These are phyloP conservation scores for Premnoplex brunnescens DNA, from an alignment of 2,797 vertebrate species.

Conservation along the genomic window DNA sequence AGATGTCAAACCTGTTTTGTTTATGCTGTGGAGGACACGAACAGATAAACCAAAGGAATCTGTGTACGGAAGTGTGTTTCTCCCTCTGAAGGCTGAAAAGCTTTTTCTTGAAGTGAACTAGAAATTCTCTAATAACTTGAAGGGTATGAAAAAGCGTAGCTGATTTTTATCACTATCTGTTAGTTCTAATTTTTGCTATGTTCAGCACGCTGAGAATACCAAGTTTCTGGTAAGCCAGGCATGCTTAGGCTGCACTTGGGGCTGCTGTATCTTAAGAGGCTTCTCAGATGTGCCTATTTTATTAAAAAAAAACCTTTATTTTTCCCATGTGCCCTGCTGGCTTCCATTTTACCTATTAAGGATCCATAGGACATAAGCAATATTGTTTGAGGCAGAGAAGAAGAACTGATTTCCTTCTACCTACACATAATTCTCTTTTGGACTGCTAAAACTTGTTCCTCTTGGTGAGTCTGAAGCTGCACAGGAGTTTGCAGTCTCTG, in stretches of 20 bases:
- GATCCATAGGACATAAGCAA: background rate
- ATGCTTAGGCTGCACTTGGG: background rate
- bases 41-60: background rate
- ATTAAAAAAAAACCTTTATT: background rate
- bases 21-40: background rate
- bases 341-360: background rate
- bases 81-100: background rate
- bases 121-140: background rate
- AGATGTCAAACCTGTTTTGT: background rate
- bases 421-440: background rate
- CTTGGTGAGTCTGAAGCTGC: background rate
- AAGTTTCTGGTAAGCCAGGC: background rate
- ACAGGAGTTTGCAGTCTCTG: background rate
- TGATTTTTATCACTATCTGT: background rate
- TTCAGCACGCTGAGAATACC: background rate
- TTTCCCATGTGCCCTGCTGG: background rate
- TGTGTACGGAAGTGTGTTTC: background rate
- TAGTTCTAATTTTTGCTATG: background rate
- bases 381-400: background rate
- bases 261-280: background rate
- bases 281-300: background rate
- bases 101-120: background rate
- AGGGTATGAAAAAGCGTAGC: background rate
- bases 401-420: background rate
- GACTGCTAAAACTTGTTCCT: background rate